Evolutionary conservation across 2,888 invertebrate species (phyloP).

Genomic region (Chalcis sispes): DNA sequence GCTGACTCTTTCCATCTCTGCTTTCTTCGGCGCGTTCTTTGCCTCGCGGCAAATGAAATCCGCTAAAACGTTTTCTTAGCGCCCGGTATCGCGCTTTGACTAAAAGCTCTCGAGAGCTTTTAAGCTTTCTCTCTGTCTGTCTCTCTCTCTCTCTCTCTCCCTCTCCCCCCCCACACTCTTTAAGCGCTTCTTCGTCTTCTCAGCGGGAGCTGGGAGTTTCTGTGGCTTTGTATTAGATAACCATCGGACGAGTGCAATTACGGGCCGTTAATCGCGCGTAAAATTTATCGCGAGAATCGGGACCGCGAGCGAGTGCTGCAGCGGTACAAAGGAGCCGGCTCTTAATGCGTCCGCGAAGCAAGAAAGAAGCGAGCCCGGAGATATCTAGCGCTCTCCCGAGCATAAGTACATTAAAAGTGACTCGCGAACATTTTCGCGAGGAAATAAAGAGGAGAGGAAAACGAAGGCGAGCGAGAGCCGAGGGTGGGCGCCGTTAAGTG

Average conservation of each 20-base stretch:
- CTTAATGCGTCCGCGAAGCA: conserved; percentile 39
- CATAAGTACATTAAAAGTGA: conserved; percentile 41
- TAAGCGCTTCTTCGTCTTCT: background rate
- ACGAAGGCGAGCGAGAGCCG: conserved; percentile 50
- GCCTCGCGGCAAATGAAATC: conserved; percentile 70
- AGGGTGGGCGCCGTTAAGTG: conserved; percentile 49
- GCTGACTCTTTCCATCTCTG: conserved; percentile 38
- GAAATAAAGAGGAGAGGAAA: conserved; percentile 58
- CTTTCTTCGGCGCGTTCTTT: conserved; percentile 51
- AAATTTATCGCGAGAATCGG: conserved; percentile 3
- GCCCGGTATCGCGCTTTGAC: conserved; percentile 67
- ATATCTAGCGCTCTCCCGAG: conserved; percentile 35
- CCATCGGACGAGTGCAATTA: conserved; percentile 42
- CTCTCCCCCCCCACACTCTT: background rate
- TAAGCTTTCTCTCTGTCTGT: conserved; percentile 63
- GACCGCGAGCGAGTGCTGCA: too few relatives aligned
- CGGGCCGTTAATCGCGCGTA: conserved; percentile 28
- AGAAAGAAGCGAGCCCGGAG: too few relatives aligned
- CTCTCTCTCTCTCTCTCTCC: conserved; percentile 59
- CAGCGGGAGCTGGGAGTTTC: background rate
- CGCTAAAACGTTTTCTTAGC: conserved; percentile 72
- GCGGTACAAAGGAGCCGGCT: conserved; percentile 4
- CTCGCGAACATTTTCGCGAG: conserved; percentile 32
- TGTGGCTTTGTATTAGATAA: conserved; percentile 43
- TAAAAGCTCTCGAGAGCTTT: conserved; percentile 71